phyloP scores from a whole-genome alignment of 2,113 vertebrate species.

The Myxocyprinus asiaticus region DNA sequence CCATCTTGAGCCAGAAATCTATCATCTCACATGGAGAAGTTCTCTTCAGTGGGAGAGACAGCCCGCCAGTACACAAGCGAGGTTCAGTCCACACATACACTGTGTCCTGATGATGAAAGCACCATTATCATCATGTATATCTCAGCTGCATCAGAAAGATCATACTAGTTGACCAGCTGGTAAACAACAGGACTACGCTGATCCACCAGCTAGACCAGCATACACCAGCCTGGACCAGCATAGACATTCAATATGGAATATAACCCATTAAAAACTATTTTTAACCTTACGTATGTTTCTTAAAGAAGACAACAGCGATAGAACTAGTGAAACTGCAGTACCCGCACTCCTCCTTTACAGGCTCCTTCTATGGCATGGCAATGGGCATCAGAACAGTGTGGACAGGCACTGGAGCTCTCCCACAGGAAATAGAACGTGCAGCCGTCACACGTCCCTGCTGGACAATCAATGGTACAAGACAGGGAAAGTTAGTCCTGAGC shows the following conservation, averaged over 20 bases:
- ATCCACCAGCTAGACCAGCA: no score
- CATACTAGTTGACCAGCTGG: no score
- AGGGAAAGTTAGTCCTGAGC: constrained; percentile 14
- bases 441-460: constrained; percentile 92
- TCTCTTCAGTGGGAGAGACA: constrained; percentile 84
- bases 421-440: constrained; percentile 92
- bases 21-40: constrained; percentile 84
- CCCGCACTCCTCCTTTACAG: constrained; percentile 90
- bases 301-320: background rate
- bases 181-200: no score
- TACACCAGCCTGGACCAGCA: no score
- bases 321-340: constrained; percentile 57
- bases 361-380: constrained; percentile 92
- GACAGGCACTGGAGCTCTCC: constrained; percentile 92
- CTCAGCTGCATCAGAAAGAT: no score
- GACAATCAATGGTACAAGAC: constrained; percentile 78
- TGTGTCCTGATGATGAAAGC: constrained; percentile 77
- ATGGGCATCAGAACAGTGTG: constrained; percentile 87
- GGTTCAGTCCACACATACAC: constrained; percentile 94
- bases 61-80: constrained; percentile 87
- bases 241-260: no score
- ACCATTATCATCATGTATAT: background rate
- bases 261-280: no score
- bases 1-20: constrained; percentile 91
- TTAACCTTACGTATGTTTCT: no score